Base-by-base conservation (phyloP, 1,140 invertebrate species). In the Gonatopus flavifemur region DNA sequence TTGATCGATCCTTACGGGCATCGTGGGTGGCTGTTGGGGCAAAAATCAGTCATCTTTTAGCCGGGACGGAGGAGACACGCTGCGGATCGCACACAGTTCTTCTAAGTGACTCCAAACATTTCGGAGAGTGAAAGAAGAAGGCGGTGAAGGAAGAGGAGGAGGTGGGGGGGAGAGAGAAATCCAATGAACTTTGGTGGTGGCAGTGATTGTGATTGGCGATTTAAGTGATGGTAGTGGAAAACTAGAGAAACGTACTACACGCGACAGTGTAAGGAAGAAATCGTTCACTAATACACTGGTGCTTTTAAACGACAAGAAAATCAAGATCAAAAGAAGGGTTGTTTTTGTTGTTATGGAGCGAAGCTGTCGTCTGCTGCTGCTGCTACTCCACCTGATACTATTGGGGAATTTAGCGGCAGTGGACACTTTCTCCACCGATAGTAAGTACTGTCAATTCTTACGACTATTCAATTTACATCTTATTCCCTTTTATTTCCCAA, bases 261-360 rank as follows among this genome's bases (percentile, higher is more conserved):
- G n/a, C n/a, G n/a, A n/a, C n/a, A n/a, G n/a, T n/a, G n/a, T n/a
- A n/a, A n/a, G n/a, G n/a, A n/a, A n/a, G n/a, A n/a, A n/a, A n/a
- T 28, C 25, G 25, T 28, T 6, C 32, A 60, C 33, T 32, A 51
- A 52, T 35, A 49, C 28, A 58, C 33, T 42, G 25, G 53, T 35
- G 49, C 46, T n/a, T n/a, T n/a, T n/a, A n/a, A n/a, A 43, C 47
- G 46, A 56, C 39, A 38, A n/a, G n/a, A n/a, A n/a, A n/a, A n/a
- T n/a, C n/a, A n/a, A n/a, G n/a, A n/a, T n/a, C n/a, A n/a, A 57
- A 60, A 60, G 54, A 62, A n/a, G 57, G 58, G 53, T 61, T 62
- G n/a, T n/a, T n/a, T n/a, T n/a, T n/a, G n/a, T n/a, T n/a, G 58
- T 62, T 54, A 62, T 61, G 59, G 59, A 55, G 58, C 59, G 55